Evolutionary conservation across 2,113 vertebrate species (phyloP).

Genomic region (Halcyon senegalensis): DNA sequence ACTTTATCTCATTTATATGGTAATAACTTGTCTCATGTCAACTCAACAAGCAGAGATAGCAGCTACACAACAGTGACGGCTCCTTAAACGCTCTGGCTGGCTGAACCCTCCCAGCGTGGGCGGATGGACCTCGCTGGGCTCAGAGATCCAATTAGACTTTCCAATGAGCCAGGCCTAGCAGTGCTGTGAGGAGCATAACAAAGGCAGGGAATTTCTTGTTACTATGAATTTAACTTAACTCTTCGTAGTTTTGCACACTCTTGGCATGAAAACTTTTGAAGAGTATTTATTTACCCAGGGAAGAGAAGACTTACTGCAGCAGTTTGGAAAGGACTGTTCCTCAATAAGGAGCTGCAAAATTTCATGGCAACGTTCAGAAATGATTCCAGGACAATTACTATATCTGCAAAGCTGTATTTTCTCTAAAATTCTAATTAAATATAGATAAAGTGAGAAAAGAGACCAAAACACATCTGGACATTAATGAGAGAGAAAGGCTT

Average conservation of each 20-base stretch:
- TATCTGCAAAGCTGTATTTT: not conserved
- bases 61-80: not conserved
- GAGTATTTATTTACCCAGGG: not conserved
- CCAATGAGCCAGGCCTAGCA: not conserved
- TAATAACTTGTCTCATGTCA: constrained; percentile 72
- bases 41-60: constrained; percentile 35
- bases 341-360: not conserved
- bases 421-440: not conserved
- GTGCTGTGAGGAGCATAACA: constrained; percentile 26
- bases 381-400: not conserved
- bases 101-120: constrained; percentile 12
- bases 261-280: not conserved
- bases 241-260: not conserved
- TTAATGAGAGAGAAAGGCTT: not conserved
- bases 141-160: not conserved
- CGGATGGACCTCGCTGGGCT: constrained; percentile 10
- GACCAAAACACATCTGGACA: not conserved
- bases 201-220: not conserved
- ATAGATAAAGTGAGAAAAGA: not conserved
- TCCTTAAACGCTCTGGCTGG: not conserved
- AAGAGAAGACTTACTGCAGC: not conserved
- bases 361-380: not conserved
- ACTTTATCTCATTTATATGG: constrained; percentile 82
- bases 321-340: not conserved
- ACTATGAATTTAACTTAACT: not conserved